Evolutionary conservation across 2,888 invertebrate species (phyloP).

Genomic region (Hirudinaria manillensis): DNA sequence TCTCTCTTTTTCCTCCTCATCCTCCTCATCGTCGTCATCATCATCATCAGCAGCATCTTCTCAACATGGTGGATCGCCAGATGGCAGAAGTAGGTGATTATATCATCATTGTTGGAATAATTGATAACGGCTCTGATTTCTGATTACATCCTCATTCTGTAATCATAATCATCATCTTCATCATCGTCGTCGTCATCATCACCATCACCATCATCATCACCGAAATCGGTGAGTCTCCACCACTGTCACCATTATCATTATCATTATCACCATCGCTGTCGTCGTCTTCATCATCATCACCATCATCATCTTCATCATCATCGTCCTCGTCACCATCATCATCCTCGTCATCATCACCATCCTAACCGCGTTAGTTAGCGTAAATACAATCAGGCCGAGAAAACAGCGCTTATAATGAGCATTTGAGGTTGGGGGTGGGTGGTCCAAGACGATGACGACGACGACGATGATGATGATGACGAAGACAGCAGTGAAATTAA

Average conservation of each 20-base stretch:
- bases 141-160: not conserved
- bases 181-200: not conserved
- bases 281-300: slow-evolving; percentile 15
- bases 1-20: not conserved
- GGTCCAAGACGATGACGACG: too few species aligned
- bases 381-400: not conserved
- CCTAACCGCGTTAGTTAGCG: not conserved
- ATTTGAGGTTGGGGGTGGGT: too few species aligned
- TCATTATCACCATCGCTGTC: slow-evolving; percentile 9
- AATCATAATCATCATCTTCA: not conserved
- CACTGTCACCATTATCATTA: slow-evolving; percentile 12
- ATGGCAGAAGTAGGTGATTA: too few species aligned
- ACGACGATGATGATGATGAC: not conserved
- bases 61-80: too few species aligned
- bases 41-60: not conserved
- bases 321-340: slow-evolving; percentile 12
- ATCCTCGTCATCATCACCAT: slow-evolving; percentile 11
- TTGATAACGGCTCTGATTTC: not conserved
- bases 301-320: slow-evolving; percentile 16
- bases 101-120: too few species aligned
- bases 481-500: not conserved
- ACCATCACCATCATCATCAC: slow-evolving; percentile 10
- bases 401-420: too few species aligned
- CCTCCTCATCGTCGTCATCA: not conserved
- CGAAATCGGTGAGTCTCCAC: not conserved